phyloP scores from a whole-genome alignment of 2,113 vertebrate species.

The Bubalus kerabau region DNA sequence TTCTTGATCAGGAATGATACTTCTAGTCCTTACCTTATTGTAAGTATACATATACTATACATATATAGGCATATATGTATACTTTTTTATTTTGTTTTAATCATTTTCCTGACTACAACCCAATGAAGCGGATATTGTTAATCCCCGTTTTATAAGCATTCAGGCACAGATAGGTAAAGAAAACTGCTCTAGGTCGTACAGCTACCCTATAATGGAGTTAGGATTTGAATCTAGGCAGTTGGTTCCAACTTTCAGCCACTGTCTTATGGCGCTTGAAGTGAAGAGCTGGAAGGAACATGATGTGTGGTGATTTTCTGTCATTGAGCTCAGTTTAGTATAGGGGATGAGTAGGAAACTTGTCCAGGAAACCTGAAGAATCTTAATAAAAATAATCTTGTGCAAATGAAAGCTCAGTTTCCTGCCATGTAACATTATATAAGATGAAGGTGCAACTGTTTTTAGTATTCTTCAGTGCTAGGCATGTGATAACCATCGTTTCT shows the following conservation, averaged over 20 bases:
- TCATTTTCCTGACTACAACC: neutral
- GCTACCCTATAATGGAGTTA: neutral
- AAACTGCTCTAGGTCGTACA: neutral
- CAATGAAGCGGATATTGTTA: neutral
- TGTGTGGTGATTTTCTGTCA: neutral
- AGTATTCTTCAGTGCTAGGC: neutral
- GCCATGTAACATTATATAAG: neutral
- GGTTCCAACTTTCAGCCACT: neutral
- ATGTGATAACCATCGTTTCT: neutral
- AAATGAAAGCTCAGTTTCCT: neutral
- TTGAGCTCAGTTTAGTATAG: neutral
- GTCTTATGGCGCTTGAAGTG: neutral
- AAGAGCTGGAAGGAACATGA: neutral
- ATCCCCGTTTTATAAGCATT: neutral
- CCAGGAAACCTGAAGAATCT: neutral
- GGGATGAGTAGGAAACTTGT: neutral
- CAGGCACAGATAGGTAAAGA: neutral
- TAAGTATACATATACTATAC: neutral
- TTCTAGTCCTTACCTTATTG: neutral
- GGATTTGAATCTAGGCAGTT: neutral
- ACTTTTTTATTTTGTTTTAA: neutral
- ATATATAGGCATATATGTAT: neutral
- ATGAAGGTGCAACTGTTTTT: neutral
- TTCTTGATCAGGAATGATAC: neutral
- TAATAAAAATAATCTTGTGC: neutral